Percentiles rank a stretch among this genome's conserved stretches.
Conservation (phyloP, 2,888 invertebrate genomes). For the Trypoxylon attenuatum region DNA sequence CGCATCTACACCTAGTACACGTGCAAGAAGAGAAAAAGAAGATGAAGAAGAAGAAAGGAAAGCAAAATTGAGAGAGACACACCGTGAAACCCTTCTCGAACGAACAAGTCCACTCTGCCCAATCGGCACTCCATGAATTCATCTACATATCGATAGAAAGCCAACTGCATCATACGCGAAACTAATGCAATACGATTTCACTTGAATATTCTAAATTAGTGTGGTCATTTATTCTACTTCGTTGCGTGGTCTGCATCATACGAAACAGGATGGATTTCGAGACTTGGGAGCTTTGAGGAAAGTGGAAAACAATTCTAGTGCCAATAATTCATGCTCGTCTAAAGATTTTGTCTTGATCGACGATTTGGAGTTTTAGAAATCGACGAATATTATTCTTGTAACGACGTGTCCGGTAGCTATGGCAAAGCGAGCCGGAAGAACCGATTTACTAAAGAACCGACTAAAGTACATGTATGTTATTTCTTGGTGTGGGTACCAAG, state of each 20-base stretch:
- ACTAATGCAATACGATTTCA: neutral
- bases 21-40: too few species aligned
- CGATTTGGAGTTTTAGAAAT: conserved; percentile 4
- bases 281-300: neutral
- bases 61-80: too few species aligned
- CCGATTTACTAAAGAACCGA: conserved; percentile 8
- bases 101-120: too few species aligned
- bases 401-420: conserved; percentile 2
- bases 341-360: neutral
- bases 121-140: neutral
- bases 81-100: too few species aligned
- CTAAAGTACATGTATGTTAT: neutral
- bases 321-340: conserved; percentile 18
- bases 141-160: neutral
- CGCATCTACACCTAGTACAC: too few species aligned
- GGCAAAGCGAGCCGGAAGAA: neutral
- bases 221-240: neutral
- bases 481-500: neutral
- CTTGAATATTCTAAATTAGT: too few species aligned
- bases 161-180: neutral
- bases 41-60: too few species aligned
- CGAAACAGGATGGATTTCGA: neutral
- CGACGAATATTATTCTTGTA: conserved; percentile 30
- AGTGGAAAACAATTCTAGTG: conserved; percentile 24
- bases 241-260: too few species aligned